Evolutionary conservation across 2,797 vertebrate species (phyloP).

Genomic region (Sparus aurata): DNA sequence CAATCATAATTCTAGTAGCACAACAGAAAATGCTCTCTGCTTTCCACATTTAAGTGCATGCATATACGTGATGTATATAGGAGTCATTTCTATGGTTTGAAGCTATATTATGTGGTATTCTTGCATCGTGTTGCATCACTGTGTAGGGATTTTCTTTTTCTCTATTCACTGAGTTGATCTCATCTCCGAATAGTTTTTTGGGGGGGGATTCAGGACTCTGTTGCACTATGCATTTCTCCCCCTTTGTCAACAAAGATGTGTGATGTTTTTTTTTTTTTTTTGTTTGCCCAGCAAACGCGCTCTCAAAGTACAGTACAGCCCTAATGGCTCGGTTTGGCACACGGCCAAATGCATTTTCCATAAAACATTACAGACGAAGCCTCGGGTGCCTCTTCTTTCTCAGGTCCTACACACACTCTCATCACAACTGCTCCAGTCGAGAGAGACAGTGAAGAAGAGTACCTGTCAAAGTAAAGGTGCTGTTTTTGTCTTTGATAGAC

Average conservation of each 20-base stretch:
- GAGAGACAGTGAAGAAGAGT: constrained; percentile 7
- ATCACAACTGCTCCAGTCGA: constrained; percentile 21
- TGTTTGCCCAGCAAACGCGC: constrained; percentile 52
- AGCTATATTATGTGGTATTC: constrained; percentile 2
- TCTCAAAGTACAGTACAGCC: constrained; percentile 34
- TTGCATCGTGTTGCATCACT: constrained; percentile 19
- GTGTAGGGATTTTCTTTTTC: background rate
- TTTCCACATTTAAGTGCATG: background rate
- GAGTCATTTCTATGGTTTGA: background rate
- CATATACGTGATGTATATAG: background rate
- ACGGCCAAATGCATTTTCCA: constrained; percentile 55
- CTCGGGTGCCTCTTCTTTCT: constrained; percentile 34
- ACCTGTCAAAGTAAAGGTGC: background rate
- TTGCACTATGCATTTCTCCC: constrained; percentile 22
- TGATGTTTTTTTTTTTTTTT: constrained; percentile 4
- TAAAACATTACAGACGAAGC: constrained; percentile 43
- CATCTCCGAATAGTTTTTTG: background rate
- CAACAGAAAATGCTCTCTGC: background rate
- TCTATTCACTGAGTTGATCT: background rate
- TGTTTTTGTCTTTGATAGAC: background rate
- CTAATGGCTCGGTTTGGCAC: constrained; percentile 45
- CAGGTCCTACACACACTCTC: constrained; percentile 15
- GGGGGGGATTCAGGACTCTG: background rate
- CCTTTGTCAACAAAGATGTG: constrained; percentile 45
- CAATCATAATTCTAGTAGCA: background rate